Evolutionary conservation across 2,888 invertebrate species (phyloP).

Genomic region (Perdita meconis): DNA sequence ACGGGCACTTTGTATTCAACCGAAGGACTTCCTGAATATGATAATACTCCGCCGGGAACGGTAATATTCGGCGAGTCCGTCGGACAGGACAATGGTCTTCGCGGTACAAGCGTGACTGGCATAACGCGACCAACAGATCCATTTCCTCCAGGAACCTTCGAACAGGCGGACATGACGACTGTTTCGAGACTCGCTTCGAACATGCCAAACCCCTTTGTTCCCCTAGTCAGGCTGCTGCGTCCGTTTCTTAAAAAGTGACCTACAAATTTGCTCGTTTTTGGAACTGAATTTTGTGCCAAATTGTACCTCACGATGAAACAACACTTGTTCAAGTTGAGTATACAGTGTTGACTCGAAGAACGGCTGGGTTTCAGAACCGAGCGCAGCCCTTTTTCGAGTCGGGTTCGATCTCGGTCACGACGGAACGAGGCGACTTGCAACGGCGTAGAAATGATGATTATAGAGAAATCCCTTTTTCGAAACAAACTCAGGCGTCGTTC

Average conservation of each 20-base stretch:
- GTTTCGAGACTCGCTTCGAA: neutral
- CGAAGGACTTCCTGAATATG: conserved; percentile 64
- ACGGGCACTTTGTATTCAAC: conserved; percentile 55
- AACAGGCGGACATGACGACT: conserved; percentile 27
- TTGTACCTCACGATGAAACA: too few relatives aligned
- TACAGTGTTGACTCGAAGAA: too few relatives aligned
- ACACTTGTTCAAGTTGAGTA: too few relatives aligned
- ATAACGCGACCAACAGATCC: conserved; percentile 52
- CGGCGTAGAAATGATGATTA: too few relatives aligned
- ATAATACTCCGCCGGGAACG: conserved; percentile 64
- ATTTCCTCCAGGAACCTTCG: conserved; percentile 55
- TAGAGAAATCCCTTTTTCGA: too few relatives aligned
- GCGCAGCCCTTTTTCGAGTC: too few relatives aligned
- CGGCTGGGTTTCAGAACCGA: too few relatives aligned
- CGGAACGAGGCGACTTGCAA: too few relatives aligned
- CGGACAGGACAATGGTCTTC: conserved; percentile 57
- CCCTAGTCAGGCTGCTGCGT: neutral
- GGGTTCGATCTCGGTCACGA: too few relatives aligned
- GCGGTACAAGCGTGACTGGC: conserved; percentile 60
- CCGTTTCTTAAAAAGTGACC: neutral
- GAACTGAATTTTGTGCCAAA: too few relatives aligned
- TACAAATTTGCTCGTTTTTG: too few relatives aligned
- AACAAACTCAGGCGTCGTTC: too few relatives aligned
- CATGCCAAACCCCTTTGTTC: conserved; percentile 27
- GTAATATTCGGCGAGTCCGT: conserved; percentile 71